A percentile compares a stretch with the other conserved stretches of the same genome.
These are phyloP conservation scores for Verasper variegatus DNA, from an alignment of 2,113 vertebrate species.

Conservation along the genomic window DNA sequence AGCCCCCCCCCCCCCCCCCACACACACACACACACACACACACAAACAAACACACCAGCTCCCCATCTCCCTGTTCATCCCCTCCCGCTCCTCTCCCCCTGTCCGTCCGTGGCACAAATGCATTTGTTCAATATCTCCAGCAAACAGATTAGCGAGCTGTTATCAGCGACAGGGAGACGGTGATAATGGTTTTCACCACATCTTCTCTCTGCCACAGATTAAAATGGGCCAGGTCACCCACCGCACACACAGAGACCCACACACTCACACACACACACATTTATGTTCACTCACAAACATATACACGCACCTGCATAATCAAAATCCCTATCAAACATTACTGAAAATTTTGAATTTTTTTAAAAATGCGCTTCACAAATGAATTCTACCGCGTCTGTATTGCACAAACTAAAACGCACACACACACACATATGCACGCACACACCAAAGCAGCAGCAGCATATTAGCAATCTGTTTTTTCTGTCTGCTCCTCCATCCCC, in stretches of 20 bases:
- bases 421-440: slow-evolving; percentile 3
- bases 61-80: slow-evolving; percentile 65
- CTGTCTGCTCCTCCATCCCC: slow-evolving; percentile 63
- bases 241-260: slow-evolving; percentile 50
- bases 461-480: slow-evolving; percentile 84
- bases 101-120: slow-evolving; percentile 85
- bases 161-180: slow-evolving; percentile 91
- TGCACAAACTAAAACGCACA: background rate
- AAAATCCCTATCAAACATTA: background rate
- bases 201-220: slow-evolving; percentile 94
- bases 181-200: slow-evolving; percentile 98
- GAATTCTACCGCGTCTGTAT: background rate
- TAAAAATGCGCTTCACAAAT: background rate
- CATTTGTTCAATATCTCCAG: slow-evolving; percentile 93
- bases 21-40: slow-evolving; percentile 66
- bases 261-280: slow-evolving; percentile 52
- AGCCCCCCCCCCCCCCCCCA: slow-evolving; percentile 59
- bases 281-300: slow-evolving; percentile 18
- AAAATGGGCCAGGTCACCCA: slow-evolving; percentile 85
- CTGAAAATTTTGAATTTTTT: background rate
- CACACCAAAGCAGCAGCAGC: slow-evolving; percentile 68
- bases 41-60: slow-evolving; percentile 10
- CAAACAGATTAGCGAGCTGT: slow-evolving; percentile 94
- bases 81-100: slow-evolving; percentile 68
- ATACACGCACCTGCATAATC: slow-evolving; percentile 9